These are phyloP conservation scores for Bugula neritina DNA, from an alignment of 2,888 invertebrate species.

Conservation along the genomic window DNA sequence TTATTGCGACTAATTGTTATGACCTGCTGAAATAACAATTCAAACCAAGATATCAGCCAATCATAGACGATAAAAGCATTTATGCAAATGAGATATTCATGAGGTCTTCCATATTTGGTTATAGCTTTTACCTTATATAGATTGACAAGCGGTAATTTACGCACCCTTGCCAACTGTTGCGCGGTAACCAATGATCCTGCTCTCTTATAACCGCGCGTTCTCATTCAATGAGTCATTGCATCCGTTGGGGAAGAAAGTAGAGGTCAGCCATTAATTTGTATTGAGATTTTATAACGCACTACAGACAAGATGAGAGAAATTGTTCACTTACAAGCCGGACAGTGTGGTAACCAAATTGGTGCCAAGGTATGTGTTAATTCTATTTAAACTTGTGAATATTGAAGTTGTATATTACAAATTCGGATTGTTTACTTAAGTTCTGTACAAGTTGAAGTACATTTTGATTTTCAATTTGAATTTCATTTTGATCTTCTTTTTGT, in stretches of 20 bases:
- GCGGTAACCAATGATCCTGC: background rate
- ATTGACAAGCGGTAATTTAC: background rate
- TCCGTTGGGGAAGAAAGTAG: background rate
- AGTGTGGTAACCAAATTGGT: slow-evolving; percentile 40
- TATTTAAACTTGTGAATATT: no score
- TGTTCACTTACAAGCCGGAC: slow-evolving; percentile 38
- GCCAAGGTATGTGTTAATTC: slow-evolving; percentile 37
- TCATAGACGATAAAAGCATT: no score
- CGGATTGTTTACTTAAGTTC: no score
- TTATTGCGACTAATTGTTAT: no score
- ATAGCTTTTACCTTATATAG: background rate
- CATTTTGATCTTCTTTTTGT: no score
- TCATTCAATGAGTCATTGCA: slow-evolving; percentile 18
- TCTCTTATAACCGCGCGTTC: background rate
- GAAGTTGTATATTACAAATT: no score
- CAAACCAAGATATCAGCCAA: no score
- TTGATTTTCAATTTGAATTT: no score
- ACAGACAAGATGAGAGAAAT: slow-evolving; percentile 38
- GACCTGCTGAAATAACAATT: no score
- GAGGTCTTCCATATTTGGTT: background rate
- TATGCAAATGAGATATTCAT: slow-evolving; percentile 18
- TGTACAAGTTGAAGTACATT: no score
- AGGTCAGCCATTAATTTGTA: no score
- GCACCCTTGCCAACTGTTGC: slow-evolving; percentile 5
- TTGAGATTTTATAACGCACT: no score